Base-by-base conservation (phyloP, 2,113 vertebrate species). In the Grammomys surdaster region DNA sequence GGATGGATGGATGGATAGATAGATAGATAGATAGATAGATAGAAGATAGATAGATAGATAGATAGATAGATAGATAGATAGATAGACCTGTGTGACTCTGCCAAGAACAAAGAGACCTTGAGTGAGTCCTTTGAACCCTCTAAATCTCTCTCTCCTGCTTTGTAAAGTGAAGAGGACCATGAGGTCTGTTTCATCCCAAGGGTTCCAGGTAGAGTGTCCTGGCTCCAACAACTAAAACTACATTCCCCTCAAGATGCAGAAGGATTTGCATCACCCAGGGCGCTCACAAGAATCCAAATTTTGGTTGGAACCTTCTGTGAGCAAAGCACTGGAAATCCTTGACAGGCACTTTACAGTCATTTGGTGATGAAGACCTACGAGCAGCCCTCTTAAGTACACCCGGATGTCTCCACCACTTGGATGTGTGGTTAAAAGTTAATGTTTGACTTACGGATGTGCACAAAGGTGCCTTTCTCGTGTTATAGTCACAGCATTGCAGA, bases 341-440 rank as follows among this genome's bases (percentile, higher is more conserved):
- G 36, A 90, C 92, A 95, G 86, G 90, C 80, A 28, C 95, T 96
- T 33, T 43, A 46, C 17, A 85, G 76, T 90, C 51, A 3, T 60
- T 56, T 31, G 84, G 90, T 36, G 85, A 65, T 3, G 22, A 94
- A 90, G 94, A 88, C 73, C 81, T n/a, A 76, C 95, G 58, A 89
- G 65, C 46, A 75, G 95, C 96, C 95, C 58, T 96, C 94, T 95
- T 95, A 77, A 94, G 95, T 67, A 77, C 20, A 51, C 88, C 90
- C 96, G 97, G 97, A 95, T 97, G 96, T 97, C 94, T 77, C 46
- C 67, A 8, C 58, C 96, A 97, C 56, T 93, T 82, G 89, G 84
- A 87, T 51, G 56, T 28, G 89, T 60, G 93, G 84, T 56, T 70
- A 70, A 69, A 97, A 94, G 87, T 67, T 90, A 88, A 80, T 80